phyloP scores from a whole-genome alignment of 2,113 vertebrate genomes.

The Podilymbus podiceps region DNA sequence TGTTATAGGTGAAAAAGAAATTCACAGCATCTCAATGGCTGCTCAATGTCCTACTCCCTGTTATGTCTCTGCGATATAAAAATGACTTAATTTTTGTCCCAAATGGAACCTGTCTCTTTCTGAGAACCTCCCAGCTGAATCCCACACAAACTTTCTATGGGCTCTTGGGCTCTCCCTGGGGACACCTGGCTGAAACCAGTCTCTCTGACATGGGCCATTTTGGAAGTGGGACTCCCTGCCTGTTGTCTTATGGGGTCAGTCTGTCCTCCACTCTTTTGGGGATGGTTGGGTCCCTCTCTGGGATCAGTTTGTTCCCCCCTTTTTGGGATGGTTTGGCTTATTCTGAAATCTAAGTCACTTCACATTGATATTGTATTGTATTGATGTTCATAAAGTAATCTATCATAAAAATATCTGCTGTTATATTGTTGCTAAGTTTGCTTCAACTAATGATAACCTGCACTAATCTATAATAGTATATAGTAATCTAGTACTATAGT shows the following conservation, averaged over 20 bases:
- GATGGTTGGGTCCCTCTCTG: neutral
- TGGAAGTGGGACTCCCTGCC: neutral
- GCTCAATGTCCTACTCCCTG: neutral
- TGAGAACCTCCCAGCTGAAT: neutral
- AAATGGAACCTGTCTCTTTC: neutral
- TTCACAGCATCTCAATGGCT: neutral
- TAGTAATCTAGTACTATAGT: neutral
- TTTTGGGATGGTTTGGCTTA: neutral
- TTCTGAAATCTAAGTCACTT: neutral
- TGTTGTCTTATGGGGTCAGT: neutral
- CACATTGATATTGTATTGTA: neutral
- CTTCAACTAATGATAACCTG: neutral
- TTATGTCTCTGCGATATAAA: neutral
- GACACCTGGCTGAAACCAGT: neutral
- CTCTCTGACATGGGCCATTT: neutral
- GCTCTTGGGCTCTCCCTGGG: neutral
- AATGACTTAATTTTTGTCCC: neutral
- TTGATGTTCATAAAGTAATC: neutral
- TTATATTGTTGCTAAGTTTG: neutral
- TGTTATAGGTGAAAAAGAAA: neutral
- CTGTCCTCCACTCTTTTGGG: neutral
- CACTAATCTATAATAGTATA: neutral
- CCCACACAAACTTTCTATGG: neutral
- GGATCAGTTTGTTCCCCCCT: neutral
- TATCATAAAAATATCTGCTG: neutral